Evolutionary conservation across 2,888 invertebrate species (phyloP).

Genomic region (Tachina lurida): DNA sequence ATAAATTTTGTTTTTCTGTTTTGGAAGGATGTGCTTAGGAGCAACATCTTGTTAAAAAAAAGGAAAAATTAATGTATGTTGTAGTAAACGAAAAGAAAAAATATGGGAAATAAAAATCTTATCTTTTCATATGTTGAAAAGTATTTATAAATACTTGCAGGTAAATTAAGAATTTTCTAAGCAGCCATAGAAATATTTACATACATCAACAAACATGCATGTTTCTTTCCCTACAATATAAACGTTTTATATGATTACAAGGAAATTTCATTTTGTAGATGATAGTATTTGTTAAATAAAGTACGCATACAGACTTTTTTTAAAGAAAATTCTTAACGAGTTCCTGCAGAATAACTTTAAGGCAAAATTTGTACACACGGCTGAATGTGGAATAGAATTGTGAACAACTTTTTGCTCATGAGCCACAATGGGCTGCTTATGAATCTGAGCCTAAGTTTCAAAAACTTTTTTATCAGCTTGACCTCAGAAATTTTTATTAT

Average conservation of each 20-base stretch:
- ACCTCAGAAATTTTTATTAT: too few relatives aligned
- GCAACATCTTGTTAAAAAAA: conserved; percentile 49
- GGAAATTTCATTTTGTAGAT: conserved; percentile 25
- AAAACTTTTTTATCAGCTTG: too few relatives aligned
- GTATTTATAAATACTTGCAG: conserved; percentile 32
- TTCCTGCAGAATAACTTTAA: conserved; percentile 51
- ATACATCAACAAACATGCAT: not conserved
- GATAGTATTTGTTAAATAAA: conserved; percentile 30
- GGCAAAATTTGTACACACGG: not conserved
- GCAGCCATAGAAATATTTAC: conserved; percentile 22
- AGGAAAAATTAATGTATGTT: not conserved
- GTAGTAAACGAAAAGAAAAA: conserved; percentile 18
- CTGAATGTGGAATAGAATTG: not conserved
- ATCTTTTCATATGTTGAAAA: conserved; percentile 43
- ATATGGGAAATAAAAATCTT: conserved; percentile 39
- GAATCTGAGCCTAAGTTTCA: too few relatives aligned
- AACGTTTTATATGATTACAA: conserved; percentile 27
- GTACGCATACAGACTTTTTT: conserved; percentile 18
- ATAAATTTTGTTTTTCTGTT: conserved; percentile 54
- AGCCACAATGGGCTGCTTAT: not conserved
- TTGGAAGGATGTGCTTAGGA: conserved; percentile 12
- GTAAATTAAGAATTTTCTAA: conserved; percentile 62
- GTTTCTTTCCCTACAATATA: not conserved
- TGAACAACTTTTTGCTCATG: too few relatives aligned
- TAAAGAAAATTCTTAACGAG: conserved; percentile 64